These are phyloP conservation scores for Pseudomyrmex concolor DNA, from an alignment of 1,140 invertebrate species.

Conservation along the genomic window DNA sequence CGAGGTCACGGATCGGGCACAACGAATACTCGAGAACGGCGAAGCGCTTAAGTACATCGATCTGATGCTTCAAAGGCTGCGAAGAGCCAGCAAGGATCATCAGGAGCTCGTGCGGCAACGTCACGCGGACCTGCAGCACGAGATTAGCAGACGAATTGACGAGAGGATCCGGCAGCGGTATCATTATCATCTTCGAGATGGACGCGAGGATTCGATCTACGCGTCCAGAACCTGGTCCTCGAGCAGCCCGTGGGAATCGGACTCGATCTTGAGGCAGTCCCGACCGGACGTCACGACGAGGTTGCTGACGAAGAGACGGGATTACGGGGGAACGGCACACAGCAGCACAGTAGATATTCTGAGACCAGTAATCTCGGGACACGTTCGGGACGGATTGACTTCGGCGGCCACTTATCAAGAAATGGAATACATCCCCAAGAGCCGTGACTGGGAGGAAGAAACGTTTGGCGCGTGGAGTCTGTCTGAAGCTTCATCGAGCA, in stretches of 20 bases:
- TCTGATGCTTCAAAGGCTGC: constrained; percentile 75
- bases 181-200: background rate
- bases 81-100: constrained; percentile 78
- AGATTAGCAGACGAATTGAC: constrained; percentile 11
- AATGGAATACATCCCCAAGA: constrained; percentile 48
- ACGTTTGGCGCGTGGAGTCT: constrained; percentile 20
- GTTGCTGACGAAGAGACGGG: constrained; percentile 57
- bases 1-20: constrained; percentile 29
- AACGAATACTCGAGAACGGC: constrained; percentile 67
- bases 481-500: constrained; percentile 2
- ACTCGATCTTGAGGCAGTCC: constrained; percentile 10
- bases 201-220: constrained; percentile 8
- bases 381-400: constrained; percentile 30
- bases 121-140: constrained; percentile 29
- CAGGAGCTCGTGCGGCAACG: constrained; percentile 76
- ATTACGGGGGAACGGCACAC: constrained; percentile 54
- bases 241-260: constrained; percentile 39
- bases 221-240: constrained; percentile 9
- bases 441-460: constrained; percentile 31
- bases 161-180: constrained; percentile 6
- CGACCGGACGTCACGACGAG: constrained; percentile 50
- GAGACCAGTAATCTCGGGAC: constrained; percentile 9
- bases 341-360: constrained; percentile 29
- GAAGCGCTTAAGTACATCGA: constrained; percentile 77
- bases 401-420: constrained; percentile 35